phyloP scores from a whole-genome alignment of 2,888 invertebrate species.

The Dicyrtomina minuta region DNA sequence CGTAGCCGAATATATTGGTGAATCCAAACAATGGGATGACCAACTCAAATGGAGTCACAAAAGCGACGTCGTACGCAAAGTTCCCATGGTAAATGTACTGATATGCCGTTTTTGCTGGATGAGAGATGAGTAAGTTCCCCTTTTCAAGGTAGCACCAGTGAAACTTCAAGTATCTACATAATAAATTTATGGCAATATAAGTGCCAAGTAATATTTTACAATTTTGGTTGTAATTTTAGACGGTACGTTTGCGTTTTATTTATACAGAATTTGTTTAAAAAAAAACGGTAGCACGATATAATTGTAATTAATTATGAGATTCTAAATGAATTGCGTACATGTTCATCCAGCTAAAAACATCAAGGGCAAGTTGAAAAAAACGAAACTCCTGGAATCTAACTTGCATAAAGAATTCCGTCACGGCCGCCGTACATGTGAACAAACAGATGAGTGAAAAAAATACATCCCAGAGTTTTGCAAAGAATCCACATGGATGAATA shows the following conservation, averaged over 20 bases:
- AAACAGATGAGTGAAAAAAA: conserved; percentile 10
- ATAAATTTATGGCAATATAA: no score
- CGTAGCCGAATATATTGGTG: conserved; percentile 28
- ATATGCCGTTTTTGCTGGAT: conserved; percentile 35
- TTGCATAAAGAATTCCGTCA: conserved; percentile 22
- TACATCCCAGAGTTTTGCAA: conserved; percentile 29
- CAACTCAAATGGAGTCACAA: conserved; percentile 43
- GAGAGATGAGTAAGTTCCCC: conserved; percentile 30
- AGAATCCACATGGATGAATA: conserved; percentile 34
- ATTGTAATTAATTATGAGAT: no score
- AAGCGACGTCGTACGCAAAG: conserved; percentile 28
- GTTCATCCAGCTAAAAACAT: conserved; percentile 25
- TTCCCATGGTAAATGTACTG: conserved; percentile 31
- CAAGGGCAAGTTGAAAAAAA: not conserved
- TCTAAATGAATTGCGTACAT: no score
- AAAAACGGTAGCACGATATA: not conserved
- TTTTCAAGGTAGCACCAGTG: conserved; percentile 36
- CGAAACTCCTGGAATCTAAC: not conserved
- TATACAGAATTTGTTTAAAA: no score
- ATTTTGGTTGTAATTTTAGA: no score
- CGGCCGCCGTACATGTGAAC: not conserved
- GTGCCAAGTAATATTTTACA: no score
- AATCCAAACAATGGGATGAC: not conserved
- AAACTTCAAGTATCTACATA: conserved; percentile 35
- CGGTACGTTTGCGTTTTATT: no score